A percentile compares a stretch with the other conserved stretches of the same genome.
phyloP scores from a whole-genome alignment of 2,797 vertebrate species.

The Sebastiscus tertius region DNA sequence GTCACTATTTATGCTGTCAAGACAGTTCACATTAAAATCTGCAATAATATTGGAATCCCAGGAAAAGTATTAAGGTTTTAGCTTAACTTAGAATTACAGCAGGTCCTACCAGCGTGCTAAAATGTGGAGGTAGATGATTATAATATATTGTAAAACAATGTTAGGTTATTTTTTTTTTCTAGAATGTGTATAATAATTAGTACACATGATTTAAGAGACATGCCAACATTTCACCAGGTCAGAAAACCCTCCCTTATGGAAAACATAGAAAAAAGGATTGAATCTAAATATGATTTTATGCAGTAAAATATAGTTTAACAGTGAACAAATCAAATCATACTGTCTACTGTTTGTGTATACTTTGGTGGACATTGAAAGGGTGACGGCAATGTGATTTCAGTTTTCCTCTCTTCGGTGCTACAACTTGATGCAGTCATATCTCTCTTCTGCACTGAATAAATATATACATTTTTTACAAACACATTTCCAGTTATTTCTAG shows the following conservation, averaged over 20 bases:
- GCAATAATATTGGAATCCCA: background rate
- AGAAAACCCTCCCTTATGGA: background rate
- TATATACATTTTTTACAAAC: background rate
- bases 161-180: background rate
- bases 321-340: background rate
- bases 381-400: background rate
- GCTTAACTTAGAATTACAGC: background rate
- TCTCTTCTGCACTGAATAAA: background rate
- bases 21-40: background rate
- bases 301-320: background rate
- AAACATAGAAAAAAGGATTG: background rate
- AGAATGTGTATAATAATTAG: background rate
- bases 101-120: background rate
- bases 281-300: background rate
- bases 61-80: background rate
- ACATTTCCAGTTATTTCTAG: background rate
- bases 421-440: background rate
- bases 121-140: background rate
- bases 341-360: background rate
- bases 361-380: background rate
- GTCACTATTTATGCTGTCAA: background rate
- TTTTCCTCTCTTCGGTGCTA: background rate
- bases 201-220: background rate
- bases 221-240: background rate
- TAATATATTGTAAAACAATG: background rate